These are phyloP conservation scores for Thripadectes ignobilis DNA, from an alignment of 2,797 vertebrate species.

Conservation along the genomic window DNA sequence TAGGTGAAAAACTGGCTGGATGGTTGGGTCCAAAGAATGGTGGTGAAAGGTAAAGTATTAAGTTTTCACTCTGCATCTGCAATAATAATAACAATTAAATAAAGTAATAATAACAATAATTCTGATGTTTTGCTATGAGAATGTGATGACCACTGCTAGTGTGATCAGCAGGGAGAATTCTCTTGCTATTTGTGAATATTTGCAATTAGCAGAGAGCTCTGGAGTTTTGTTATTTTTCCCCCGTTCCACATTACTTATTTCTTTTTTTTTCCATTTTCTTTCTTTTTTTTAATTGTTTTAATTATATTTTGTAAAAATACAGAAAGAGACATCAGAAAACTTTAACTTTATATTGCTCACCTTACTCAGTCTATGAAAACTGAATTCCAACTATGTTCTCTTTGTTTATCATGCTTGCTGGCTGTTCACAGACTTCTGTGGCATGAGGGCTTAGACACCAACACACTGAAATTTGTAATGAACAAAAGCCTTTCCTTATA, in stretches of 20 bases:
- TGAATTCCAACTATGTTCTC: background rate
- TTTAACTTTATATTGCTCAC: background rate
- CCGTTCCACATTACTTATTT: background rate
- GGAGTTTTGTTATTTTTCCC: background rate
- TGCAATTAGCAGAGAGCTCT: background rate
- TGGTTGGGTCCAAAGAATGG: background rate
- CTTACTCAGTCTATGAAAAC: background rate
- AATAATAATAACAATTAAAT: constrained; percentile 21
- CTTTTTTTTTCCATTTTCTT: too few species aligned
- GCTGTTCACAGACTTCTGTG: background rate
- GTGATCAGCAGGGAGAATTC: background rate
- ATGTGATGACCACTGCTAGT: background rate
- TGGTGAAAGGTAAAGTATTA: background rate
- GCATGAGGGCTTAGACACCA: background rate
- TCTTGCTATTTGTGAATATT: background rate
- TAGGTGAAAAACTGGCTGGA: background rate
- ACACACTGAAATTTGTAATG: background rate
- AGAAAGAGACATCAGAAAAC: background rate
- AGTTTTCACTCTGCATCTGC: background rate
- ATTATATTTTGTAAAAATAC: background rate
- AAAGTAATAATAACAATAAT: background rate
- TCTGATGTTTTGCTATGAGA: background rate
- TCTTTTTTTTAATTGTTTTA: background rate
- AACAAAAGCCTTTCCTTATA: background rate
- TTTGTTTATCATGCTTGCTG: background rate